Base-by-base conservation (phyloP, 2,797 vertebrate genomes). In the Sitta carolinensis region DNA sequence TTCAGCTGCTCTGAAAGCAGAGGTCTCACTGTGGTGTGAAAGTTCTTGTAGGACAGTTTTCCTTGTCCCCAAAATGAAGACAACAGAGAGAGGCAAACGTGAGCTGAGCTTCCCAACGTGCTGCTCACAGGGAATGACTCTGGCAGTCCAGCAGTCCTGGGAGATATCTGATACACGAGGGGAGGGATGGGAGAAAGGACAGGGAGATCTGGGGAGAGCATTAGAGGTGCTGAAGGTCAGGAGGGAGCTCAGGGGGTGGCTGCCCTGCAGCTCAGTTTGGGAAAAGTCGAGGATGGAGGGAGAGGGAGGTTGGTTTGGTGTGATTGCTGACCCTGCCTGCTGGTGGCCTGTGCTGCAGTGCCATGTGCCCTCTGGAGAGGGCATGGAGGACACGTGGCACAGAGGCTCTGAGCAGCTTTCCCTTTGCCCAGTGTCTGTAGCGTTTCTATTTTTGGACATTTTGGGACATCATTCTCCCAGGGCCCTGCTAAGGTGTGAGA, bases 131-230 rank as follows among this genome's bases (percentile, higher is more conserved):
- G 23, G 36, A 29, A 5, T 4, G 70, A 2, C 4, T n/a, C 50
- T 66, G 0, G 0, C 1, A 7, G 20, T 15, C 17, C 40, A 84
- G 48, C 36, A 45, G 21, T 14, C 5, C 62, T 36, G 42, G 50
- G 74, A 67, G 26, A 40, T 5, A 7, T 7, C 54, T 0, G 6
- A 4, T 6, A 7, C 10, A 2, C 0, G 1, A 40, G 51, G 45
- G 59, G 30, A 29, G 6, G 70, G 57, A 6, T 19, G 23, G 23
- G 13, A 75, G n/a, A 25, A 55, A 38, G 81, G 61, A 9, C 9
- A 32, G 62, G 62, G 62, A 54, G 55, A 29, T 69, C 0, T 64
- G 54, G 21, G 40, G 36, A 50, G 43, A 30, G 5, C 29, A n/a
- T n/a, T 10, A 20, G 50, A 7, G 27, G 29, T 9, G 0, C 52